Percentiles rank a stretch among this genome's conserved stretches.
These are phyloP conservation scores for Pterocles burchelli DNA, from an alignment of 2,113 vertebrate genomes.

Conservation along the genomic window DNA sequence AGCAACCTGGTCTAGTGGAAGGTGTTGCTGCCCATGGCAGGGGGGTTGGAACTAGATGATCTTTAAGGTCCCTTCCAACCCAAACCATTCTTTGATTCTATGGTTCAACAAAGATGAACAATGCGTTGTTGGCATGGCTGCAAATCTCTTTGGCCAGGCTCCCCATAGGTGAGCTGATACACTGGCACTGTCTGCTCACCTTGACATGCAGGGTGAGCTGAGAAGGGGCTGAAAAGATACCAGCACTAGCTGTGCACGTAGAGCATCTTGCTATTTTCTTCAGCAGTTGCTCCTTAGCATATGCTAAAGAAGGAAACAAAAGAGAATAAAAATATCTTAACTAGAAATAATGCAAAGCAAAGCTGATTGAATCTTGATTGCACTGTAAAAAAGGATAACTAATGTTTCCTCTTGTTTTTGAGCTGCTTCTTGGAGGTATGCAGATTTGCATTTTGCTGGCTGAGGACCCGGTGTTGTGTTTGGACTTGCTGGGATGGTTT, in stretches of 20 bases:
- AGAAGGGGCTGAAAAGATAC: neutral
- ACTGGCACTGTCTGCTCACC: neutral
- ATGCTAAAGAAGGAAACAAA: conserved; percentile 4
- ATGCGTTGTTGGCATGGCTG: rapidly evolving
- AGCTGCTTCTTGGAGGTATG: neutral
- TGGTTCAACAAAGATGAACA: neutral
- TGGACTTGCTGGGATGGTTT: neutral
- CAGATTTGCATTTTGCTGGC: neutral
- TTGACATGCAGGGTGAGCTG: neutral
- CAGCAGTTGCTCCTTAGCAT: neutral
- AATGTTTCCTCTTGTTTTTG: neutral
- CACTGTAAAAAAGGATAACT: neutral
- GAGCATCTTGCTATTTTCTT: neutral
- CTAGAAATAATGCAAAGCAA: neutral
- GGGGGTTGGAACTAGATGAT: too few relatives aligned
- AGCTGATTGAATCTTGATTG: conserved; percentile 1
- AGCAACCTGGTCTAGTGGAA: too few relatives aligned
- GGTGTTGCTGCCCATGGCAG: too few relatives aligned
- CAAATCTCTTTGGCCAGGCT: neutral
- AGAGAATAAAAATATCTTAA: neutral
- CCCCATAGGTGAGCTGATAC: rapidly evolving
- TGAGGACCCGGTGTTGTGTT: neutral
- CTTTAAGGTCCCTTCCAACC: too few relatives aligned
- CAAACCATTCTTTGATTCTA: too few relatives aligned
- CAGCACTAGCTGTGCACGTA: too few relatives aligned